phyloP scores from a whole-genome alignment of 2,113 vertebrate genomes.

The Eubucco bourcierii region DNA sequence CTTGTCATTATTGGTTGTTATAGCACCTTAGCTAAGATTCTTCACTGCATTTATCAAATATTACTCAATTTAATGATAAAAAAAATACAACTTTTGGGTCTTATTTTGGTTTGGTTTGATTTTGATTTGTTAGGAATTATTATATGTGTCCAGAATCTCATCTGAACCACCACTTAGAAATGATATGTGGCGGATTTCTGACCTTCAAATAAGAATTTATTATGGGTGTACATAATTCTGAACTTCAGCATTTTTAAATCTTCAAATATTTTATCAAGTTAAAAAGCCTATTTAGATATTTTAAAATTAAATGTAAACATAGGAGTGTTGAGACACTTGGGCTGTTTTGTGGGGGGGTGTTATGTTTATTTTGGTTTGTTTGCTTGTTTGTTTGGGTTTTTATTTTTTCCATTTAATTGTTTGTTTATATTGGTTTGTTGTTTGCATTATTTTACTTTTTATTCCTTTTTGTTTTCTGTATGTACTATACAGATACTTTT shows the following conservation, averaged over 20 bases:
- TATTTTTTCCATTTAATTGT: too few species aligned
- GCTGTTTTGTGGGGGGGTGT: too few species aligned
- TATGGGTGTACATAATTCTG: neutral
- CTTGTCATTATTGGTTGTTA: neutral
- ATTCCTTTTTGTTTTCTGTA: neutral
- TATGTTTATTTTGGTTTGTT: accelerated
- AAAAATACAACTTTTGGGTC: neutral
- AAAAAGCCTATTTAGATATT: neutral
- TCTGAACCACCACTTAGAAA: neutral
- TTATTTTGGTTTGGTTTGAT: neutral
- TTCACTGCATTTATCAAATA: neutral
- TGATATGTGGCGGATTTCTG: neutral
- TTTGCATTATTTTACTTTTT: neutral
- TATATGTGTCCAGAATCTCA: neutral
- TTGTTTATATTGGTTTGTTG: neutral
- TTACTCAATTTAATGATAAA: neutral
- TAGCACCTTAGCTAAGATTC: neutral
- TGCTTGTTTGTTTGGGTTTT: too few species aligned
- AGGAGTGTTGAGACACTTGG: neutral
- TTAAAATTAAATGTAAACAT: neutral
- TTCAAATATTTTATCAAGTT: neutral
- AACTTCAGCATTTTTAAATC: neutral
- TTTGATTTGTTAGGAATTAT: neutral
- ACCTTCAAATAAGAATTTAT: neutral
- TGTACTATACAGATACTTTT: neutral